phyloP scores from a whole-genome alignment of 2,113 vertebrate species.

The Antennarius striatus region DNA sequence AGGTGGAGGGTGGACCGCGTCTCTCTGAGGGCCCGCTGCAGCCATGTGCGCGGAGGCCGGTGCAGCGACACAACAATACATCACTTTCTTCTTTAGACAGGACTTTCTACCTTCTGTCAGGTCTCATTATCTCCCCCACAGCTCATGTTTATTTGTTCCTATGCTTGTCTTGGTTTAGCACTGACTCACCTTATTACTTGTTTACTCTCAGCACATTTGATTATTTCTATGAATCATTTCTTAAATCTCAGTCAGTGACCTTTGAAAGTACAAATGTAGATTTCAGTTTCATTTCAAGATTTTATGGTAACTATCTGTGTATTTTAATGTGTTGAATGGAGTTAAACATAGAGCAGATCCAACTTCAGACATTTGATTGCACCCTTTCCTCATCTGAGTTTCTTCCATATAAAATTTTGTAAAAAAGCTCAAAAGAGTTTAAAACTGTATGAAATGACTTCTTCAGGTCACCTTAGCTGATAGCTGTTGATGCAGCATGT shows the following conservation, averaged over 20 bases:
- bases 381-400: no score
- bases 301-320: background rate
- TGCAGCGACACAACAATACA: constrained; percentile 43
- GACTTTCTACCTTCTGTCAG: constrained; percentile 54
- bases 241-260: constrained; percentile 30
- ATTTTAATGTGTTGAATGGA: background rate
- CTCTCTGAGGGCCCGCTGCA: constrained; percentile 60
- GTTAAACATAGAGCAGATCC: no score
- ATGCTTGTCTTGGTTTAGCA: constrained; percentile 26
- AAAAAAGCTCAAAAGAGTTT: no score
- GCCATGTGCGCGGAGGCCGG: constrained; percentile 14
- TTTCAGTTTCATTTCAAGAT: constrained; percentile 17
- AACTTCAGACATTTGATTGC: no score
- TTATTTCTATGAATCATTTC: constrained; percentile 40
- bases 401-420: no score
- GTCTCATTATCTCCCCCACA: constrained; percentile 47
- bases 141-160: constrained; percentile 36
- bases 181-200: constrained; percentile 17
- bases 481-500: no score
- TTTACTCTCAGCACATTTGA: constrained; percentile 12
- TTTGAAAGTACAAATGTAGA: constrained; percentile 29
- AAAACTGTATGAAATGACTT: no score
- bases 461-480: no score
- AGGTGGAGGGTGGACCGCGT: constrained; percentile 55
- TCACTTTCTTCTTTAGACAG: constrained; percentile 49